Base-by-base conservation (phyloP, 2,797 vertebrate species). In the Poeciliopsis presidionis region DNA sequence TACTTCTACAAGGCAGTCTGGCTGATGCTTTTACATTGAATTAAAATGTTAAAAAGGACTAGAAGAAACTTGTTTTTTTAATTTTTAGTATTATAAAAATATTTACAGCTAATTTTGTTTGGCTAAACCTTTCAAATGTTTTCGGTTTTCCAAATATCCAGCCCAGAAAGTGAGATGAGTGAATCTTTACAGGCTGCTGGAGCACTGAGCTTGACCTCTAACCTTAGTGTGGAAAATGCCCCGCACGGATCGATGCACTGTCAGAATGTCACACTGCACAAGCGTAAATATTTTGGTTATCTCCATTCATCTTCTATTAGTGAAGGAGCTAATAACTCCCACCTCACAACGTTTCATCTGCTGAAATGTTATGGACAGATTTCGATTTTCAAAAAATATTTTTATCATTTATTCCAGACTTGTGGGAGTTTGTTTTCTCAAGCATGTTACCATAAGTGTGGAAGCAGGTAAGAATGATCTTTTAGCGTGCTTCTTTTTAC, bases 181-280 rank as follows among this genome's bases (percentile, higher is more conserved):
- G 18, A 77, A 67, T 77, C 51, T 70, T 78, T 33, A 7, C 4
- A 30, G 20, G 81, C 75, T 81, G 6, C 22, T 5, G 36, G 12
- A 72, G 75, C 6, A 20, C 73, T 1, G 41, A 70, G 30, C 0
- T 0, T 28, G 69, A 88, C 81, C 81, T 84, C 57, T 81, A 81
- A 82, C 84, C 84, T 72, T n/a, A 16, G 0, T 0, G 65, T 77
- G 74, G 72, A 69, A 69, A 22, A 45, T 78, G 80, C 76, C 73
- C 74, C 3, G 2, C 76, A 16, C n/a, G 22, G 71, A 81, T 79
- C 51, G 22, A 85, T 79, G 77, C 77, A 82, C 72, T 22, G 2
- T 67, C 57, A 0, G 53, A 83, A 87, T 86, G 73, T 81, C 81
- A 86, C 85, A 82, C 84, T 74, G 83, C 41, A 13, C 73, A 70